Evolutionary conservation across 1,140 invertebrate species (phyloP).

Genomic region (Anoplophora glabripennis): DNA sequence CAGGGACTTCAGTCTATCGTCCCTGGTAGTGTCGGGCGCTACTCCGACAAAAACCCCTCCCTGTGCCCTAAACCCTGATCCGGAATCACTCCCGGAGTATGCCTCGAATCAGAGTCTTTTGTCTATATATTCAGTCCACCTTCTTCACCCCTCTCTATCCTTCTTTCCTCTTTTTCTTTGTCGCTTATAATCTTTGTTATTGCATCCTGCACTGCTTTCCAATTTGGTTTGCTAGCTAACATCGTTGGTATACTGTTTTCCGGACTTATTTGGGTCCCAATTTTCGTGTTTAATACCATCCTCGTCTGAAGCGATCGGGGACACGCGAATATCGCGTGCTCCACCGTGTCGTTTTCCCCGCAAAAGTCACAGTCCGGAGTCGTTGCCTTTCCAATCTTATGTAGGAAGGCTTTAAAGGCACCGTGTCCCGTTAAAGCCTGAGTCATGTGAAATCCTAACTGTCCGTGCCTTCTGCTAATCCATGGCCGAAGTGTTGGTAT

Average conservation of each 20-base stretch:
- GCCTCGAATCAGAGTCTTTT: too few species aligned
- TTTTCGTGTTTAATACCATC: background rate
- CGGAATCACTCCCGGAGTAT: too few species aligned
- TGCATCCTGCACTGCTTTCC: too few species aligned
- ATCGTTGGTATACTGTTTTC: conserved; percentile 9
- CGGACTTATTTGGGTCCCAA: background rate
- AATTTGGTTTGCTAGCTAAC: conserved; percentile 1
- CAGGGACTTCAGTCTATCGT: too few species aligned
- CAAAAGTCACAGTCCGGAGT: conserved; percentile 20
- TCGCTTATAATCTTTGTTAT: too few species aligned
- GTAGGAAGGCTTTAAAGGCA: conserved; percentile 40
- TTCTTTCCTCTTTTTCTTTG: too few species aligned
- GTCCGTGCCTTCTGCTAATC: conserved; percentile 26
- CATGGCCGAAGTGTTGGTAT: conserved; percentile 19
- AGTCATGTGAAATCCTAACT: conserved; percentile 30
- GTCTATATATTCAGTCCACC: too few species aligned
- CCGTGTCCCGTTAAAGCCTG: conserved; percentile 43
- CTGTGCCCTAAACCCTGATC: too few species aligned
- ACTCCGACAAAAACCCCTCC: too few species aligned
- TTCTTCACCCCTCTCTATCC: too few species aligned
- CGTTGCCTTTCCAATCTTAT: conserved; percentile 30
- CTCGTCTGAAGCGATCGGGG: conserved; percentile 31
- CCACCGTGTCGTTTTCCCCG: conserved; percentile 26
- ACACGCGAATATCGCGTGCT: conserved; percentile 38
- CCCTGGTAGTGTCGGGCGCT: too few species aligned